Evolutionary conservation across 37 sponge, comb jelly and placozoan genomes (phyloP).

Genomic region (Mnemiopsis leidyi): DNA sequence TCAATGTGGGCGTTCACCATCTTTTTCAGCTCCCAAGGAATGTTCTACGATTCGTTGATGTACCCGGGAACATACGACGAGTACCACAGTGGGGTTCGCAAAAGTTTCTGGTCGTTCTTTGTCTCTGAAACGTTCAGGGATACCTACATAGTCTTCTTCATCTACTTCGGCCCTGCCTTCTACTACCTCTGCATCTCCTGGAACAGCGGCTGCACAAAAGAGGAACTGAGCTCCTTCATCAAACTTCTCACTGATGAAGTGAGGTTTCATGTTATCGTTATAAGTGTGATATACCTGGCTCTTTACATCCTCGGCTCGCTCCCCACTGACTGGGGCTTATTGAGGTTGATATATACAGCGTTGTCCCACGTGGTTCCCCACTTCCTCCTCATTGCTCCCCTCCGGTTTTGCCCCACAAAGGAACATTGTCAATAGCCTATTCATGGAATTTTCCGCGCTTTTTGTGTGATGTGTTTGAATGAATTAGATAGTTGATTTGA

Average conservation of each 20-base stretch:
- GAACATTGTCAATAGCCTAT: too few species aligned
- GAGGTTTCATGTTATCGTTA: background rate
- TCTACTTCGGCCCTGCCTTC: constrained; percentile 39
- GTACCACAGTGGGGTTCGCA: constrained; percentile 19
- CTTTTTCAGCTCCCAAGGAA: constrained; percentile 29
- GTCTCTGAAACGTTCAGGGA: background rate
- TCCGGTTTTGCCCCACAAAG: background rate
- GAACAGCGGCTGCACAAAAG: background rate
- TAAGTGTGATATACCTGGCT: background rate
- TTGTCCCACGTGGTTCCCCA: background rate
- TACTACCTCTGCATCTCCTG: constrained; percentile 41
- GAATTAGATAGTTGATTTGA: too few species aligned
- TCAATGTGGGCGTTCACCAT: constrained; percentile 22
- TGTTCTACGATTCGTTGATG: constrained; percentile 57
- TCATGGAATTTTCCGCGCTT: too few species aligned
- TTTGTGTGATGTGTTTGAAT: too few species aligned
- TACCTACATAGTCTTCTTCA: constrained; percentile 23
- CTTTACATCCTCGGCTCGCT: background rate
- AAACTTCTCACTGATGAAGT: background rate
- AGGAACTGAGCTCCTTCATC: constrained; percentile 19
- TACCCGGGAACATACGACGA: constrained; percentile 60
- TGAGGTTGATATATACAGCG: background rate
- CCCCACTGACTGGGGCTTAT: background rate
- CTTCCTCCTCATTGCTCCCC: background rate
- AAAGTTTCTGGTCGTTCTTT: constrained; percentile 44